A percentile compares a stretch with the other conserved stretches of the same genome.
These are phyloP conservation scores for Ladona fulva DNA, from an alignment of 1,140 invertebrate species.

Conservation along the genomic window DNA sequence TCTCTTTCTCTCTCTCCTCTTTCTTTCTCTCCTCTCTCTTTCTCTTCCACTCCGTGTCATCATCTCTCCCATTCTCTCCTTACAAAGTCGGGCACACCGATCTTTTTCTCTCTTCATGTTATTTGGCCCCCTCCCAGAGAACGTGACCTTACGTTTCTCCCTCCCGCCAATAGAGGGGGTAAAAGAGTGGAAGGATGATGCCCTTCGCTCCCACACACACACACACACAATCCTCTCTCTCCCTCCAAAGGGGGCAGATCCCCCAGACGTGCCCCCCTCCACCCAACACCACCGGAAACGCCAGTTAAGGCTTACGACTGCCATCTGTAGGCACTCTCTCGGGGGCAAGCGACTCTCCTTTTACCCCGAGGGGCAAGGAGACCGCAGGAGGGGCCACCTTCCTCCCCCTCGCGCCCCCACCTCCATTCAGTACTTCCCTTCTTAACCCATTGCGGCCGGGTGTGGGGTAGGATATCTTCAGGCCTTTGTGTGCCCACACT, in stretches of 20 bases:
- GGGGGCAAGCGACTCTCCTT: neutral
- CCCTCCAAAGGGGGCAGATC: neutral
- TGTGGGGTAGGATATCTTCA: too few species aligned
- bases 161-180: neutral
- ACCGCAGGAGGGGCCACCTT: neutral
- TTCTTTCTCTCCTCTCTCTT: neutral
- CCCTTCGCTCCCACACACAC: neutral
- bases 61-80: neutral
- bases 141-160: neutral
- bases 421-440: neutral
- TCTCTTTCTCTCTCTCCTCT: neutral
- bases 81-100: neutral
- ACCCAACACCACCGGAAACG: neutral
- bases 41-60: neutral
- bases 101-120: neutral
- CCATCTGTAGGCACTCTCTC: neutral
- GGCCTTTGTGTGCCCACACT: too few species aligned
- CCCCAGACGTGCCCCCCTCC: neutral
- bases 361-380: neutral
- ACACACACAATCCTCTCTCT: neutral
- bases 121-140: neutral
- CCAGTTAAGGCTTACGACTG: neutral
- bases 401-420: neutral
- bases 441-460: too few species aligned
- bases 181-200: neutral